Conservation (phyloP, 2,888 invertebrate species). For the Latrodectus elegans region DNA sequence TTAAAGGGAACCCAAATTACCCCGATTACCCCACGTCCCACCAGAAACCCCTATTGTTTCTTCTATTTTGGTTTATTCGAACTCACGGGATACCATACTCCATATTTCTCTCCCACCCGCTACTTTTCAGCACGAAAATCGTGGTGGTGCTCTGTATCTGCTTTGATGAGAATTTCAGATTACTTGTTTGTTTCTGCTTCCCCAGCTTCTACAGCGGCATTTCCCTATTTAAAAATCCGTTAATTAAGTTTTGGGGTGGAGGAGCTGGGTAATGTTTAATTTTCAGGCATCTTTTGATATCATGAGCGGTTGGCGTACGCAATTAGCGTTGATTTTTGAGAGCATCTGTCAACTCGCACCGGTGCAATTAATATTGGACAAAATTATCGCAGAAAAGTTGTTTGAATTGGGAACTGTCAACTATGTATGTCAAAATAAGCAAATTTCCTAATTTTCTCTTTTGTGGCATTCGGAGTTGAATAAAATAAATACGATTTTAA, state of each 20-base stretch:
- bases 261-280: conserved; percentile 18
- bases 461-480: too few species aligned
- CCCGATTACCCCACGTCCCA: conserved; percentile 31
- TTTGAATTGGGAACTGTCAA: neutral
- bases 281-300: conserved; percentile 1
- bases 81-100: conserved; percentile 11
- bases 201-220: conserved; percentile 1
- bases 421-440: neutral
- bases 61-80: conserved; percentile 38
- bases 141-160: conserved; percentile 37
- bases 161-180: conserved; percentile 21
- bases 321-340: conserved; percentile 3
- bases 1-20: conserved; percentile 50
- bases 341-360: neutral
- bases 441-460: too few species aligned
- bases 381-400: too few species aligned
- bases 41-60: conserved; percentile 25
- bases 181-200: conserved; percentile 27
- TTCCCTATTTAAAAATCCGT: conserved; percentile 45
- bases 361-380: neutral
- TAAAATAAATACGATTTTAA: too few species aligned
- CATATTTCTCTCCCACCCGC: neutral
- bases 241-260: conserved; percentile 41
- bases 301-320: neutral
- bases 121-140: neutral